Percentiles rank a stretch among this genome's conserved stretches.
Conservation (phyloP, 64 coral and sea anemone species). For the Trachythela sp. region DNA sequence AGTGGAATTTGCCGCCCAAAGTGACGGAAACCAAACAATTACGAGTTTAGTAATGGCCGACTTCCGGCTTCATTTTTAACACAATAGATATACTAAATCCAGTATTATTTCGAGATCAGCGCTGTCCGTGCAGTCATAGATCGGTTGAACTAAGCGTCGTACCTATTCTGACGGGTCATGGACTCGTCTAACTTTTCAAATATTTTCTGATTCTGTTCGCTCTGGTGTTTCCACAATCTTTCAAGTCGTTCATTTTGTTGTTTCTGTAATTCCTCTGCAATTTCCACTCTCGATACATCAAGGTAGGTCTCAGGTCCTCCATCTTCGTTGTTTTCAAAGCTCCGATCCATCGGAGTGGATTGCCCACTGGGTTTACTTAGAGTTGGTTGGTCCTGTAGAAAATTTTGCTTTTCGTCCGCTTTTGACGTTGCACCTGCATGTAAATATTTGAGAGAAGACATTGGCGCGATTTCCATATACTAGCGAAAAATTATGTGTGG, state of each 20-base stretch:
- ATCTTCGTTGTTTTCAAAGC: not conserved
- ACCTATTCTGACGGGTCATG: not conserved
- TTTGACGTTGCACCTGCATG: not conserved
- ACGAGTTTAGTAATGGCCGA: too few relatives aligned
- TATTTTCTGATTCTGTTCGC: conserved; percentile 9
- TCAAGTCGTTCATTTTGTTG: not conserved
- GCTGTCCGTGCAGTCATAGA: too few relatives aligned
- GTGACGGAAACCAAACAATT: too few relatives aligned
- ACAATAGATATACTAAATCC: too few relatives aligned
- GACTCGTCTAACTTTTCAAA: not conserved
- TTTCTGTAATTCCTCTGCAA: not conserved
- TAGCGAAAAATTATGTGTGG: not conserved
- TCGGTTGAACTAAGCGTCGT: not conserved
- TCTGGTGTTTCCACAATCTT: not conserved
- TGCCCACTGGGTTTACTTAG: not conserved
- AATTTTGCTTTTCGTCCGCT: not conserved
- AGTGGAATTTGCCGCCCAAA: too few relatives aligned
- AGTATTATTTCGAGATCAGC: too few relatives aligned
- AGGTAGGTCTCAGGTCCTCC: not conserved
- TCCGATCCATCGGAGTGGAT: not conserved
- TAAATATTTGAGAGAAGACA: not conserved
- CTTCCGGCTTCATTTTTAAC: too few relatives aligned
- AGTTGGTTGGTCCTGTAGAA: not conserved
- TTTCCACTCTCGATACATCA: not conserved
- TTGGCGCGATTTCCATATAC: not conserved